A percentile compares a stretch with the other conserved stretches of the same genome.
These are phyloP conservation scores for Myripristis jacobus DNA, from an alignment of 2,797 vertebrate species.

Conservation along the genomic window DNA sequence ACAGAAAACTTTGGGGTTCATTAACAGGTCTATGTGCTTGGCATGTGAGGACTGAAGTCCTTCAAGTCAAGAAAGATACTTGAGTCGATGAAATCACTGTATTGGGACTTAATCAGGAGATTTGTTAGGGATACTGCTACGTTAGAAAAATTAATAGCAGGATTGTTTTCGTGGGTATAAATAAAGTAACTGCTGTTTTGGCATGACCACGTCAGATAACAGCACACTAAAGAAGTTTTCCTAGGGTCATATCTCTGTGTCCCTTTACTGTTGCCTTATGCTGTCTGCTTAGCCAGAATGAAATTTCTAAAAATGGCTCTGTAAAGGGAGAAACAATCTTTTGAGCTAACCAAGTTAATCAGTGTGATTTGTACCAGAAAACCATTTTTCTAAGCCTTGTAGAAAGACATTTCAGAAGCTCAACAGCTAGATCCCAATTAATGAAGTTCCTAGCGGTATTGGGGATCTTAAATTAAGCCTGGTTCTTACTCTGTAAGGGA, in stretches of 20 bases:
- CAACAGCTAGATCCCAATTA: constrained; percentile 23
- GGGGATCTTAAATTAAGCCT: constrained; percentile 41
- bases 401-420: constrained; percentile 21
- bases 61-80: constrained; percentile 38
- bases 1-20: constrained; percentile 46
- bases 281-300: neutral
- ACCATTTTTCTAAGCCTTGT: neutral
- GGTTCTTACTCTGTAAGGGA: constrained; percentile 37
- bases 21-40: constrained; percentile 47
- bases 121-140: constrained; percentile 33
- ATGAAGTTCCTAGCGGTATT: constrained; percentile 20
- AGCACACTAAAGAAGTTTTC: neutral
- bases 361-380: constrained; percentile 34
- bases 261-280: constrained; percentile 1
- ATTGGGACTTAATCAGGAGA: constrained; percentile 17
- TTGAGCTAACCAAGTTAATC: constrained; percentile 20
- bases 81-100: constrained; percentile 37
- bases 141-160: constrained; percentile 35
- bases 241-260: neutral
- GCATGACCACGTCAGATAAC: neutral
- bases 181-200: constrained; percentile 20
- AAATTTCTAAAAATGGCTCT: neutral
- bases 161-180: constrained; percentile 31
- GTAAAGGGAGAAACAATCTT: constrained; percentile 15
- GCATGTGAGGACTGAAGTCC: constrained; percentile 42